These are phyloP conservation scores for Rambutsinella grinnellia DNA, from an alignment of 2,888 invertebrate genomes.

Conservation along the genomic window DNA sequence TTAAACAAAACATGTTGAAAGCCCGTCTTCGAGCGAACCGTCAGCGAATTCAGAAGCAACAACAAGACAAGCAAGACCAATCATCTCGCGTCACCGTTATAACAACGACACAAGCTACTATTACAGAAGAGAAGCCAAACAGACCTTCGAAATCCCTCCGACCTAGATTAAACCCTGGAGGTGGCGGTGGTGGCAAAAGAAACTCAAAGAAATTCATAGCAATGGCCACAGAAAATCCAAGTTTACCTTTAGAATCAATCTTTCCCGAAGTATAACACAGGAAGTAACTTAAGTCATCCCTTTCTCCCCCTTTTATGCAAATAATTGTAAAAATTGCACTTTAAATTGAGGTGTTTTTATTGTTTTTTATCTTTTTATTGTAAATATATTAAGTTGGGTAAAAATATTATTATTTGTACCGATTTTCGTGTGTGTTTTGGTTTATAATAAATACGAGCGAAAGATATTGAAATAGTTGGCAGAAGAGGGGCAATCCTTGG, in stretches of 20 bases:
- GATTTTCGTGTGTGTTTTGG: too few relatives aligned
- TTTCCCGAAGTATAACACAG: slow-evolving; percentile 84
- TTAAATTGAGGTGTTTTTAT: too few relatives aligned
- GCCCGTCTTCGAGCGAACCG: slow-evolving; percentile 32
- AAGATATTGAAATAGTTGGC: too few relatives aligned
- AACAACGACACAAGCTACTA: slow-evolving; percentile 22
- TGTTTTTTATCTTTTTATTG: too few relatives aligned
- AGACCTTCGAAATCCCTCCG: slow-evolving; percentile 14
- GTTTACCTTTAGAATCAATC: slow-evolving; percentile 84
- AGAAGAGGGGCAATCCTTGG: too few relatives aligned
- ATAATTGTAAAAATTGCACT: too few relatives aligned
- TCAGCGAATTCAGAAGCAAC: slow-evolving; percentile 9
- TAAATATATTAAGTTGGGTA: too few relatives aligned
- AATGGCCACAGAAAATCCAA: slow-evolving; percentile 83
- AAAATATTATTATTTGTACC: too few relatives aligned
- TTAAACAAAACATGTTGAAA: slow-evolving; percentile 31
- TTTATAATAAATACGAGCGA: too few relatives aligned
- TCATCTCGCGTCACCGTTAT: slow-evolving; percentile 31
- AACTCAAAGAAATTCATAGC: slow-evolving; percentile 71
- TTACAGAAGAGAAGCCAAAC: not conserved
- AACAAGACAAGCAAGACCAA: too few relatives aligned
- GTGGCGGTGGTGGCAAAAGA: slow-evolving; percentile 15
- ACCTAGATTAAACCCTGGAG: slow-evolving; percentile 6
- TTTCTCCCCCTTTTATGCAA: too few relatives aligned
- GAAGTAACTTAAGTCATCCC: too few relatives aligned